Evolutionary conservation across 1,140 invertebrate species (phyloP).

Genomic region (Drosophila dunni): DNA sequence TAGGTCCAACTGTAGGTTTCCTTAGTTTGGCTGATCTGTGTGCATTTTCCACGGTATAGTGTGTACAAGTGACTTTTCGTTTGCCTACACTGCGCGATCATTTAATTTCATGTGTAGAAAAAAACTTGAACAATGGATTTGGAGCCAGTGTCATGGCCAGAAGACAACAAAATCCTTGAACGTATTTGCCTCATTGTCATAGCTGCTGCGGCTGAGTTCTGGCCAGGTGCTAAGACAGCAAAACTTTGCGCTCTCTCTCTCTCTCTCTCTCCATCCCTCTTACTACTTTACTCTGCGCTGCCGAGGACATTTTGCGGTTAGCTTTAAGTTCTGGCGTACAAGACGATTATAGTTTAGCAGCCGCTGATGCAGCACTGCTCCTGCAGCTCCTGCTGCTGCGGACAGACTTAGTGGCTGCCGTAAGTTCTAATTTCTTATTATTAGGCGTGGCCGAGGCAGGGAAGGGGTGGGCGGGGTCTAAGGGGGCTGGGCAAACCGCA

Average conservation of each 20-base stretch:
- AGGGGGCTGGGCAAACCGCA: conserved; percentile 50
- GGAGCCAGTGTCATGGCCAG: conserved; percentile 2
- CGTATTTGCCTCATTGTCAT: conserved; percentile 28
- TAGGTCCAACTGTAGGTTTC: too few relatives aligned
- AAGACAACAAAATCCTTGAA: conserved; percentile 32
- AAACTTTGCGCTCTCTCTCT: conserved; percentile 7
- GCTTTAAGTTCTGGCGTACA: conserved; percentile 70
- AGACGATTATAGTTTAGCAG: conserved; percentile 68
- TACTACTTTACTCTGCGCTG: conserved; percentile 21
- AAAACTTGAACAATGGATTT: background rate
- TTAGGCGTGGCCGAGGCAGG: conserved; percentile 65
- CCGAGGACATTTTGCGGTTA: conserved; percentile 63
- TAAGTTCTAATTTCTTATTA: conserved; percentile 83
- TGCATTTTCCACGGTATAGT: too few relatives aligned
- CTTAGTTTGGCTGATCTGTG: too few relatives aligned
- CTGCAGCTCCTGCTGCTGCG: conserved; percentile 50
- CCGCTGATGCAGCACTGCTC: conserved; percentile 33
- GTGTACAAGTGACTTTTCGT: too few relatives aligned
- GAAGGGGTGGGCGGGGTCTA: background rate
- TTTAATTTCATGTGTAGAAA: background rate
- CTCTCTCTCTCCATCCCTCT: conserved; percentile 2
- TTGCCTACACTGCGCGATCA: background rate
- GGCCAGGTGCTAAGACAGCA: conserved; percentile 46
- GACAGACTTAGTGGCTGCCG: conserved; percentile 82
- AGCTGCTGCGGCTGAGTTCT: conserved; percentile 1